Conservation (phyloP, 2,797 vertebrate species). For the Lithobates sylvaticus region DNA sequence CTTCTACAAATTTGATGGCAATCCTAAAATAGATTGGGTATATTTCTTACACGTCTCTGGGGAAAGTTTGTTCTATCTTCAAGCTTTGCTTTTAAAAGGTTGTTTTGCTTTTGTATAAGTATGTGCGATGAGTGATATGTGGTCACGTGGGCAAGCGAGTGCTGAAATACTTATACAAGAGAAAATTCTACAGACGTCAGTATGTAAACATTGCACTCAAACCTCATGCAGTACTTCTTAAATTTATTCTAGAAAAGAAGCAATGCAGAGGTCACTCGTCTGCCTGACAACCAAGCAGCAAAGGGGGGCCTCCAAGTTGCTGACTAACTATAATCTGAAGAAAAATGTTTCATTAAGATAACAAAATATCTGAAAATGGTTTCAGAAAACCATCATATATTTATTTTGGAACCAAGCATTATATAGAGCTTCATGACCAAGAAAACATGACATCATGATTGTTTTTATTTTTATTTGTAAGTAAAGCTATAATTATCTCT, state of each 20-base stretch:
- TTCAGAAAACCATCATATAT: too few species aligned
- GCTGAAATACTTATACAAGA: constrained; percentile 58
- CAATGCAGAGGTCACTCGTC: constrained; percentile 43
- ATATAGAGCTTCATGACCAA: too few species aligned
- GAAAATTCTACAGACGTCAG: constrained; percentile 55
- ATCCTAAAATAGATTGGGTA: not conserved
- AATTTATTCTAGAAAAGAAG: constrained; percentile 24
- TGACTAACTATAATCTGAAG: not conserved
- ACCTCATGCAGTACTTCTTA: constrained; percentile 29
- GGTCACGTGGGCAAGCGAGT: constrained; percentile 47
- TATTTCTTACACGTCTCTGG: not conserved
- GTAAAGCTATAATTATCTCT: too few species aligned
- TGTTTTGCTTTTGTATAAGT: constrained; percentile 52
- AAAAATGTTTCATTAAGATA: too few species aligned
- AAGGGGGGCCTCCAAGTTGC: not conserved
- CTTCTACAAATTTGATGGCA: not conserved
- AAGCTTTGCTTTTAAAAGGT: constrained; percentile 49
- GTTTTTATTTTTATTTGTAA: too few species aligned
- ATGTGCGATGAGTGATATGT: constrained; percentile 47
- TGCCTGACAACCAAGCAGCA: constrained; percentile 16
- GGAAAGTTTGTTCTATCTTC: constrained; percentile 21
- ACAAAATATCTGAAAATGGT: too few species aligned
- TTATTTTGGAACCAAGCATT: too few species aligned
- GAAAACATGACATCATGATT: too few species aligned
- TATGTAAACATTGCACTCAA: constrained; percentile 59